phyloP scores from a whole-genome alignment of 2,113 vertebrate genomes.

The Cheirogaleus medius region DNA sequence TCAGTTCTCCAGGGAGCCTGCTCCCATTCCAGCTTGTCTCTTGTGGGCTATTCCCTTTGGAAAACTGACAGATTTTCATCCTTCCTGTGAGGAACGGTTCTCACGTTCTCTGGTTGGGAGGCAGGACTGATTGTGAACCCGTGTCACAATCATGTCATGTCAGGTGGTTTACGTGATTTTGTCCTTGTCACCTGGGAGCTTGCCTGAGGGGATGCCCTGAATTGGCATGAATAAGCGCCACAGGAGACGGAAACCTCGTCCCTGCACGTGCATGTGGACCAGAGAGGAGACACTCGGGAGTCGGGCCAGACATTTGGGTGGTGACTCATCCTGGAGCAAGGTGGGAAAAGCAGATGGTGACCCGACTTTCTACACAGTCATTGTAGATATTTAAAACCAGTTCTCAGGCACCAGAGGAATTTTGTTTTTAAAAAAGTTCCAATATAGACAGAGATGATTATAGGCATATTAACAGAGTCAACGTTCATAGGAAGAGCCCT shows the following conservation, averaged over 20 bases:
- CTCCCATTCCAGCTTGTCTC: neutral
- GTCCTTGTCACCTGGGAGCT: constrained; percentile 54
- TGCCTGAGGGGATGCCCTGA: constrained; percentile 30
- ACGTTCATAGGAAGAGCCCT: neutral
- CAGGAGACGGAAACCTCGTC: neutral
- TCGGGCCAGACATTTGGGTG: neutral
- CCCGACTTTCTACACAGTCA: neutral
- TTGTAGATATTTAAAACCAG: constrained; percentile 37
- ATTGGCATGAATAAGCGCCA: neutral
- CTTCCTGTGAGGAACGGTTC: neutral
- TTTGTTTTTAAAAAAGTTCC: constrained; percentile 24
- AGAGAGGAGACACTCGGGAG: neutral
- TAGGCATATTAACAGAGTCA: constrained; percentile 16
- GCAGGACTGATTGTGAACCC: neutral
- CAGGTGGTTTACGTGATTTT: constrained; percentile 22
- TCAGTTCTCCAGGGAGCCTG: constrained; percentile 54
- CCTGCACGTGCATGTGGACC: neutral
- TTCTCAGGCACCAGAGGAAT: constrained; percentile 43
- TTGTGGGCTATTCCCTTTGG: neutral
- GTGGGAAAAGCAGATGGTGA: constrained; percentile 59
- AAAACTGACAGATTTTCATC: neutral
- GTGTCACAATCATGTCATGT: neutral
- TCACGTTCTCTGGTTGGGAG: neutral
- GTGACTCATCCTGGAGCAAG: constrained; percentile 6
- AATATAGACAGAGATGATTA: constrained; percentile 62